Evolutionary conservation across 2,797 vertebrate species (phyloP).

Genomic region (Pelodytes ibericus): DNA sequence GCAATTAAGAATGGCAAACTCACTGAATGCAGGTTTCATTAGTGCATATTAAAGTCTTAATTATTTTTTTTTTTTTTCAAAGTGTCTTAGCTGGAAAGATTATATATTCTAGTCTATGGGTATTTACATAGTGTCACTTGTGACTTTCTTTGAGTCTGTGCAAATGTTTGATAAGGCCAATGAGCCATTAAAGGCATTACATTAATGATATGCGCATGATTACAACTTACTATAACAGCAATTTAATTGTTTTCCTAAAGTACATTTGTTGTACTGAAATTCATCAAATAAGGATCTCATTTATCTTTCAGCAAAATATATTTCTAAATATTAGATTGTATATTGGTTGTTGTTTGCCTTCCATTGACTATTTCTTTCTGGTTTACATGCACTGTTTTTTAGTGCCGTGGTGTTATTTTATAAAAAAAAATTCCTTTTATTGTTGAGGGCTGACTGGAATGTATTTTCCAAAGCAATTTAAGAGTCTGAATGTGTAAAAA

Average conservation of each 20-base stretch:
- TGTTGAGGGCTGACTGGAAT: too few species aligned
- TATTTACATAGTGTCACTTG: constrained; percentile 31
- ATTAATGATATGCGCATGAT: constrained; percentile 14
- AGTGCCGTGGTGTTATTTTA: too few species aligned
- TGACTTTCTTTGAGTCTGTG: constrained; percentile 18
- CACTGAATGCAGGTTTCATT: constrained; percentile 42
- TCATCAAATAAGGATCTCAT: neutral
- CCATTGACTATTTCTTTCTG: too few species aligned
- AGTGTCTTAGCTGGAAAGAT: constrained; percentile 24
- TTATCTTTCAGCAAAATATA: too few species aligned
- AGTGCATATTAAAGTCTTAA: constrained; percentile 43
- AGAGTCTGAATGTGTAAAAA: too few species aligned
- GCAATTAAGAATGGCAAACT: constrained; percentile 45
- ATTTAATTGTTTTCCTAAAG: neutral
- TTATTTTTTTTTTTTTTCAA: constrained; percentile 38
- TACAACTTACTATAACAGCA: neutral
- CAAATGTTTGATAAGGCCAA: constrained; percentile 35
- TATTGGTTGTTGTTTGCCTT: too few species aligned
- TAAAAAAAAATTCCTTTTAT: too few species aligned
- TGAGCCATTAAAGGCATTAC: constrained; percentile 7
- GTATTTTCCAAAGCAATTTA: too few species aligned
- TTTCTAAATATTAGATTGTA: too few species aligned
- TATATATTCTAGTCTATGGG: constrained; percentile 15
- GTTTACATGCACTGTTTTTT: too few species aligned
- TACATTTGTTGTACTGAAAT: neutral